Percentiles rank a stretch among this genome's conserved stretches.
Evolutionary conservation across 2,113 vertebrate genomes (phyloP).

Genomic region (Campylomormyrus tamandua): DNA sequence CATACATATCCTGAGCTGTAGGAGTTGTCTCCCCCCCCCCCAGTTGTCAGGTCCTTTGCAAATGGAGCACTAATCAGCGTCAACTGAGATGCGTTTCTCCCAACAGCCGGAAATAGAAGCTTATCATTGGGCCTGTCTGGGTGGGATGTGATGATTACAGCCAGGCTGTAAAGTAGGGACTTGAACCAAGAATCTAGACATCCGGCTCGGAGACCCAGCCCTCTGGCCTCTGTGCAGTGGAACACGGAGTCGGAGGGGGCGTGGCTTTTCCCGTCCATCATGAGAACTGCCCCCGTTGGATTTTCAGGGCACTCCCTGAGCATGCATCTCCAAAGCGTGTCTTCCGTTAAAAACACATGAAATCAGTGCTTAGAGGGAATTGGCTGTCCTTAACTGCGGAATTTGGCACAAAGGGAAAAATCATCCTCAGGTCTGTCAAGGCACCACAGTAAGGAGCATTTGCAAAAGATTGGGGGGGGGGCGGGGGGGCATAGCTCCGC

Average conservation of each 20-base stretch:
- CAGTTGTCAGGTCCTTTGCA: constrained; percentile 48
- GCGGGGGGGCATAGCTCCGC: fast-evolving
- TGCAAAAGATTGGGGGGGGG: background rate
- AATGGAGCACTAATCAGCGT: constrained; percentile 46
- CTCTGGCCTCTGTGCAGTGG: background rate
- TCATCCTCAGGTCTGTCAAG: background rate
- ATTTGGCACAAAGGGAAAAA: background rate
- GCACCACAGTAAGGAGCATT: background rate
- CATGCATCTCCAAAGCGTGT: background rate
- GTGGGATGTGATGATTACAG: constrained; percentile 57
- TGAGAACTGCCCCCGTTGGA: background rate
- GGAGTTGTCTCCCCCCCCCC: constrained; percentile 33
- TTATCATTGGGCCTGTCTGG: constrained; percentile 43
- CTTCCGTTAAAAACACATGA: background rate
- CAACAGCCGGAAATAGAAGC: constrained; percentile 52
- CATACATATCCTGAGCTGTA: constrained; percentile 11
- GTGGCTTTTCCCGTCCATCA: background rate
- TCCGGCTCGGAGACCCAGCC: constrained; percentile 10
- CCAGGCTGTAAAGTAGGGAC: constrained; percentile 31
- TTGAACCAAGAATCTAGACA: constrained; percentile 39
- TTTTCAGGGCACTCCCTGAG: background rate
- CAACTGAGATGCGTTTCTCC: constrained; percentile 36
- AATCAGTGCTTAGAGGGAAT: background rate
- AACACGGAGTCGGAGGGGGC: background rate
- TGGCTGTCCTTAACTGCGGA: background rate